phyloP scores from a whole-genome alignment of 2,113 vertebrate species.

The Alces alces region DNA sequence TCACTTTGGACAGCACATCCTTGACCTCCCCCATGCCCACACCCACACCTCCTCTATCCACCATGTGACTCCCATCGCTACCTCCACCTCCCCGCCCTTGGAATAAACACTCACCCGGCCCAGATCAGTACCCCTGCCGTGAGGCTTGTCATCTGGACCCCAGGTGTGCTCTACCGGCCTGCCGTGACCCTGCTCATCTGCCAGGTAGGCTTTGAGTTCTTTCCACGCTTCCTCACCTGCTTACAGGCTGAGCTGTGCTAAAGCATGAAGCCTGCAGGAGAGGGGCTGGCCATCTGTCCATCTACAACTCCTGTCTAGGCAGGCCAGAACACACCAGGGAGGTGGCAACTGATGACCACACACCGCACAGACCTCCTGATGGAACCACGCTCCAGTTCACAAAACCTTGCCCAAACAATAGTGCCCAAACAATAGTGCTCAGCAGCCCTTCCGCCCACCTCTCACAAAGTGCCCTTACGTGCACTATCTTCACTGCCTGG shows the following conservation, averaged over 20 bases:
- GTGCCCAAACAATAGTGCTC: accelerated
- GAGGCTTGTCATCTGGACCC: background rate
- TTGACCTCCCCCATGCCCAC: no score
- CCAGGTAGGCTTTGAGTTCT: background rate
- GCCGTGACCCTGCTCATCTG: background rate
- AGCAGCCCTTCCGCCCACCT: background rate
- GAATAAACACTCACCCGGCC: background rate
- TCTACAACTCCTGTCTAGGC: background rate
- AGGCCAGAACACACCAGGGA: background rate
- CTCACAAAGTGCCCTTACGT: accelerated
- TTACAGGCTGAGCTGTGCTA: background rate
- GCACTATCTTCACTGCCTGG: background rate
- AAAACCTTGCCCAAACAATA: background rate
- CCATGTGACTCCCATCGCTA: background rate
- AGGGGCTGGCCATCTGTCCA: background rate
- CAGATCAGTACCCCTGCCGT: background rate
- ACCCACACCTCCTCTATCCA: background rate
- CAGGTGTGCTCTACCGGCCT: background rate
- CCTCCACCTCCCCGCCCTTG: background rate
- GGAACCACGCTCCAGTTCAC: background rate
- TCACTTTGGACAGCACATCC: background rate
- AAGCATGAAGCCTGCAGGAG: background rate
- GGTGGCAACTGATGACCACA: no score
- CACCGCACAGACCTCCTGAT: accelerated
- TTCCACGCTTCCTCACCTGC: background rate